Evolutionary conservation across 2,888 invertebrate species (phyloP).

Genomic region (Papilio protenor): DNA sequence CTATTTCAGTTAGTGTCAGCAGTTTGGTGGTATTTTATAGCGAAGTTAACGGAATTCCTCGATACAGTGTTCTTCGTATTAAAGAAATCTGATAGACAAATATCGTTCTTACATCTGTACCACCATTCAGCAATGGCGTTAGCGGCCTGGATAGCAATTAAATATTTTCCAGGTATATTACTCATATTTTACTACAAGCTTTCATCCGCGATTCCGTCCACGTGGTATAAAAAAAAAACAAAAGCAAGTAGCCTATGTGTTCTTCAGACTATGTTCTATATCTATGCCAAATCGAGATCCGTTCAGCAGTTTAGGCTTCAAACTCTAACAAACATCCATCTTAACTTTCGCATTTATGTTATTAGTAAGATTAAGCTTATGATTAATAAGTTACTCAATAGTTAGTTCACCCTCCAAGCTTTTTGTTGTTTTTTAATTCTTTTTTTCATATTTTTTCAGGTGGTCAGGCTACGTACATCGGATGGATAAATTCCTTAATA

Average conservation of each 20-base stretch:
- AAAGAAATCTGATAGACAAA: conserved; percentile 93
- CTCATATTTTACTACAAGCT: too few species aligned
- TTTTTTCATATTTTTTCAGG: conserved; percentile 43
- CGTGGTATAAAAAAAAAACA: too few species aligned
- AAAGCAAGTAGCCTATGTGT: too few species aligned
- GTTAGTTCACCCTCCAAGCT: neutral
- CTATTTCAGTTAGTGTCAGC: conserved; percentile 75
- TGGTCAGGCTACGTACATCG: conserved; percentile 70
- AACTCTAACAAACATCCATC: too few species aligned
- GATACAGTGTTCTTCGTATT: conserved; percentile 94
- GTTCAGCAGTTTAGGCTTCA: too few species aligned
- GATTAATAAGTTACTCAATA: neutral
- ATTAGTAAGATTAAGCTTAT: too few species aligned
- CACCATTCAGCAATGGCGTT: conserved; percentile 91
- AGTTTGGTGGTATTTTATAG: conserved; percentile 89
- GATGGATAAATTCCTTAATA: conserved; percentile 90
- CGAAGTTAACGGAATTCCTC: conserved; percentile 89
- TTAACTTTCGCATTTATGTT: too few species aligned
- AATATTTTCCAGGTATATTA: conserved; percentile 85
- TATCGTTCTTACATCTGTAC: conserved; percentile 93
- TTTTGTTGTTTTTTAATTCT: neutral
- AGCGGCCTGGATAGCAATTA: conserved; percentile 88
- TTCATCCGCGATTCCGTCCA: too few species aligned
- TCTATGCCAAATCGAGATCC: too few species aligned
- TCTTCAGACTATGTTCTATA: too few species aligned